These are phyloP conservation scores for Tapirus terrestris DNA, from an alignment of 2,113 vertebrate species.

Conservation along the genomic window DNA sequence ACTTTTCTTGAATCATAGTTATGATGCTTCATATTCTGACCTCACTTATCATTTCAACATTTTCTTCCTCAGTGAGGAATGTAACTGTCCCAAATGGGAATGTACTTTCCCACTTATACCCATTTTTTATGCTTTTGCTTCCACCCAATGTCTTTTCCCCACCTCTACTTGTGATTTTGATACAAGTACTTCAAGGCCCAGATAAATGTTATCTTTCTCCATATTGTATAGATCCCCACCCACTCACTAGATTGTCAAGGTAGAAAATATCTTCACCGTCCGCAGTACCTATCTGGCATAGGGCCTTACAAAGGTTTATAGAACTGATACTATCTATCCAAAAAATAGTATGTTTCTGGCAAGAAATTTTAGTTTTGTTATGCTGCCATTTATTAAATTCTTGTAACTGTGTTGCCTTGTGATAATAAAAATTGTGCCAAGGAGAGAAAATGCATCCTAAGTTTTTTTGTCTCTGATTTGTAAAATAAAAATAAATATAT, in stretches of 20 bases:
- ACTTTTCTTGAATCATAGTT: background rate
- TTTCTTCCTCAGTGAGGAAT: background rate
- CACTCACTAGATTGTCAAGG: background rate
- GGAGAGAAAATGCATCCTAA: background rate
- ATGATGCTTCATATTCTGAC: background rate
- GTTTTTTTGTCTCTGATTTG: background rate
- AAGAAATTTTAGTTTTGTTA: background rate
- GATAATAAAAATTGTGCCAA: background rate
- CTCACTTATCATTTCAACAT: background rate
- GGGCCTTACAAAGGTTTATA: background rate
- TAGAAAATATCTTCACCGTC: background rate
- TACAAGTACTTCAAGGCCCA: background rate
- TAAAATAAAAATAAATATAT: background rate
- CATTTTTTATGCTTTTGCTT: background rate
- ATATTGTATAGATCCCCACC: too few relatives aligned
- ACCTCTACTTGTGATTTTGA: background rate
- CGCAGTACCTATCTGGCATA: background rate
- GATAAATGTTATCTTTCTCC: background rate
- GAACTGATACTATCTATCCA: background rate
- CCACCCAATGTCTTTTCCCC: background rate
- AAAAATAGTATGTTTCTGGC: background rate
- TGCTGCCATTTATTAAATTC: background rate
- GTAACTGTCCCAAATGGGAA: background rate
- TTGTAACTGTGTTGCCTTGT: background rate
- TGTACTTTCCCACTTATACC: background rate